Evolutionary conservation across 2,113 vertebrate genomes (phyloP).

Genomic region (Uria aalge): DNA sequence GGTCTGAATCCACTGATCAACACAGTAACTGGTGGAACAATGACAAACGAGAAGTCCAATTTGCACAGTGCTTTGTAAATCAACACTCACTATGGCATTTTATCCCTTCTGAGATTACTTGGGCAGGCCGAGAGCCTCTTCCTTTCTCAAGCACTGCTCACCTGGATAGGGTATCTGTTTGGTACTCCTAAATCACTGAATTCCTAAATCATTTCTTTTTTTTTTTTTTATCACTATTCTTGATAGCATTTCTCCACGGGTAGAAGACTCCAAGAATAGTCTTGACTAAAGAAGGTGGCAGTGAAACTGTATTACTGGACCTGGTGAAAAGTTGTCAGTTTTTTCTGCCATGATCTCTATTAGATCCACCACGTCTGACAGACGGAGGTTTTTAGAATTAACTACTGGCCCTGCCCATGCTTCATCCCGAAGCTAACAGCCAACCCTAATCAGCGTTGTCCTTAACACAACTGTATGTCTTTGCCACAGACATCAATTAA

Average conservation of each 20-base stretch:
- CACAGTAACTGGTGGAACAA: not conserved
- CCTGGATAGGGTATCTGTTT: not conserved
- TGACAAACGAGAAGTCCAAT: not conserved
- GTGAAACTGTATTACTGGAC: not conserved
- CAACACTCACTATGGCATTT: not conserved
- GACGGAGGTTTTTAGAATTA: not conserved
- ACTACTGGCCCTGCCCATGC: not conserved
- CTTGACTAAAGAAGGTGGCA: not conserved
- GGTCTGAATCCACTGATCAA: not conserved
- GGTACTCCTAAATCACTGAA: not conserved
- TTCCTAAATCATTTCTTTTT: not conserved
- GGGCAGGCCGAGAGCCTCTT: not conserved
- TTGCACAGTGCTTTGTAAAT: not conserved
- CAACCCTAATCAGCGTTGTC: not conserved
- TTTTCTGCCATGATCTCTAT: not conserved
- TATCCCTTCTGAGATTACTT: not conserved
- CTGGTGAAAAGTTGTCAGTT: not conserved
- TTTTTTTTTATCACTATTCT: not conserved
- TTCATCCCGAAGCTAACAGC: not conserved
- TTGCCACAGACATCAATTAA: not conserved
- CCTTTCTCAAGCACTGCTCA: not conserved
- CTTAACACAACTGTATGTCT: not conserved
- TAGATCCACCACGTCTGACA: not conserved
- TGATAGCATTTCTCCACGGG: not conserved
- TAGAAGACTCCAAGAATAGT: not conserved